Percentiles rank a stretch among this genome's conserved stretches.
Evolutionary conservation across 2,113 vertebrate species (phyloP).

Genomic region (Salminus brasiliensis): DNA sequence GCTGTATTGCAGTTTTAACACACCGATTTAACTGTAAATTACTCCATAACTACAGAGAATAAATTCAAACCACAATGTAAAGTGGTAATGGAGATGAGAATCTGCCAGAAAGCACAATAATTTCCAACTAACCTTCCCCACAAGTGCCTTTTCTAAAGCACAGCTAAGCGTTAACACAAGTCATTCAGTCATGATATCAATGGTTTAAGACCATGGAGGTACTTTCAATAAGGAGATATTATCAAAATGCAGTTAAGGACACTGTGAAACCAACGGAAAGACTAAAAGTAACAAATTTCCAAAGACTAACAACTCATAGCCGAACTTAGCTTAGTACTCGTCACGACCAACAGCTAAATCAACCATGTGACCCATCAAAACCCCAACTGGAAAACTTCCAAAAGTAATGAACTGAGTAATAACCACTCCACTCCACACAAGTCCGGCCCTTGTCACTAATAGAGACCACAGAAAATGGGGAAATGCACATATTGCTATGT

Average conservation of each 20-base stretch:
- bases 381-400: too few species aligned
- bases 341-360: background rate
- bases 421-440: too few species aligned
- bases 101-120: background rate
- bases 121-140: background rate
- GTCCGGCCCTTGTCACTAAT: background rate
- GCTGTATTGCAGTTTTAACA: background rate
- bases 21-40: background rate
- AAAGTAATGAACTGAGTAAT: too few species aligned
- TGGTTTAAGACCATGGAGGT: background rate
- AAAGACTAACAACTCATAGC: background rate
- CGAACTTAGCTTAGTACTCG: background rate
- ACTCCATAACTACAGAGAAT: background rate
- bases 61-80: background rate
- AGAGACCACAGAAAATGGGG: background rate
- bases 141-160: background rate
- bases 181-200: background rate
- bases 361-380: background rate
- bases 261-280: background rate
- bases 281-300: background rate
- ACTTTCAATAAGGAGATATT: background rate
- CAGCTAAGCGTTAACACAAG: background rate
- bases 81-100: background rate
- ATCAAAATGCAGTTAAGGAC: background rate
- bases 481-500: background rate